Conservation (phyloP, 2,888 invertebrate species). For the Diplazon laetatorius region DNA sequence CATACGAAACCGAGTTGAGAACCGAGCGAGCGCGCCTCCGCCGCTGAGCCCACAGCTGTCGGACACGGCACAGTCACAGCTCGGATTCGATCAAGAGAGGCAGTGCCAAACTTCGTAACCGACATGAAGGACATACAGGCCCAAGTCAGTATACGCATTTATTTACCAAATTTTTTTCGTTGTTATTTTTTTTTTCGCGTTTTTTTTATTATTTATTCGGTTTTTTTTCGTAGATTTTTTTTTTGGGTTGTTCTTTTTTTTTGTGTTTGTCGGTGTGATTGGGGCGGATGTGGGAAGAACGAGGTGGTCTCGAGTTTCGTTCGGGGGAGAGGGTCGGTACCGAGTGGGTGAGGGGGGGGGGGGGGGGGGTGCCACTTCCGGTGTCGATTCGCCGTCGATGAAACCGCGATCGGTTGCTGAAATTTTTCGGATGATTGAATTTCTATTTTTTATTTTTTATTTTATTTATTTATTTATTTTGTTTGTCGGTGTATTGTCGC, state of each 20-base stretch:
- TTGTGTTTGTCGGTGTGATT: no score
- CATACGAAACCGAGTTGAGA: constrained; percentile 65
- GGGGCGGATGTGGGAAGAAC: no score
- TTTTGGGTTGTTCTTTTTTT: no score
- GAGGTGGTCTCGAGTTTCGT: no score
- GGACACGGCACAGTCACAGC: constrained; percentile 61
- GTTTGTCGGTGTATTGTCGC: not conserved
- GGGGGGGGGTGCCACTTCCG: no score
- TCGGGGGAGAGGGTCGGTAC: no score
- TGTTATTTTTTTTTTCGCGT: not conserved
- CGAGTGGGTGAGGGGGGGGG: no score
- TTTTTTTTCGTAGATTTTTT: no score
- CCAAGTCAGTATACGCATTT: constrained; percentile 73
- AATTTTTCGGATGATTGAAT: not conserved
- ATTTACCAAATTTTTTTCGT: not conserved
- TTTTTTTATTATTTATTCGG: not conserved
- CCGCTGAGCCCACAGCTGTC: constrained; percentile 58
- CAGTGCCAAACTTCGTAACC: constrained; percentile 52
- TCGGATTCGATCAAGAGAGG: constrained; percentile 64
- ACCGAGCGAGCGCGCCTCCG: constrained; percentile 59
- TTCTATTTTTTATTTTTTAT: no score
- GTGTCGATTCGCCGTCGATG: no score
- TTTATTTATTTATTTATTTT: not conserved
- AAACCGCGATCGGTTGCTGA: no score
- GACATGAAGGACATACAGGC: constrained; percentile 74